Percentiles rank a stretch among this genome's conserved stretches.
phyloP scores from a whole-genome alignment of 2,113 vertebrate species.

The Tragelaphus imberbis region DNA sequence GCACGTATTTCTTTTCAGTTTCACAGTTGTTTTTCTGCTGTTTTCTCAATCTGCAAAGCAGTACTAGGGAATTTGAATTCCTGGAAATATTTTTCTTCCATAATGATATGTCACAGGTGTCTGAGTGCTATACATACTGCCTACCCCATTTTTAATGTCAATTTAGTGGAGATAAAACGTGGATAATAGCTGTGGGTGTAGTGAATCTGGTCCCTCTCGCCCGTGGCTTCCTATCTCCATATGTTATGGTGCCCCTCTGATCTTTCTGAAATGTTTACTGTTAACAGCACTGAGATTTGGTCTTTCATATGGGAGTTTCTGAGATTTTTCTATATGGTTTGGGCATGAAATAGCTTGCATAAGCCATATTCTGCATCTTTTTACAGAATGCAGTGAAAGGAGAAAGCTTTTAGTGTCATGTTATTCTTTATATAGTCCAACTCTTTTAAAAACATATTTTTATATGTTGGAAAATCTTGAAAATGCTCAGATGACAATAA shows the following conservation, averaged over 20 bases:
- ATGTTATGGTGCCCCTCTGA: background rate
- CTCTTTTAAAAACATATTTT: background rate
- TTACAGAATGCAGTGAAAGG: background rate
- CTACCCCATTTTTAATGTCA: background rate
- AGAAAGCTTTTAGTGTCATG: background rate
- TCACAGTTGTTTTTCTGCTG: background rate
- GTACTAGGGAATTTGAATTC: conserved; percentile 24
- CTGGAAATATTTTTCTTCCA: background rate
- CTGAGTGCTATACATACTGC: background rate
- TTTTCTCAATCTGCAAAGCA: background rate
- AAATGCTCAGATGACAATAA: conserved; percentile 3
- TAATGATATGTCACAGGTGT: conserved; percentile 13
- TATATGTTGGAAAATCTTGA: background rate
- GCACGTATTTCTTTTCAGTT: background rate
- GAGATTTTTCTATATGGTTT: background rate
- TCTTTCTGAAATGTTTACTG: background rate
- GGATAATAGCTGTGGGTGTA: background rate
- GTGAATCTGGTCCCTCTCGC: background rate
- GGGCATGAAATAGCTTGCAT: background rate
- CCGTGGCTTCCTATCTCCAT: background rate
- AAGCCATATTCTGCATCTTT: background rate
- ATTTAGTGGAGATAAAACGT: background rate
- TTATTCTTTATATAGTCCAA: background rate
- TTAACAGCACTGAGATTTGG: background rate
- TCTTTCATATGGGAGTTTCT: background rate